These are phyloP conservation scores for Holothuria scabra DNA, from an alignment of 53 echinoderm and acorn worm genomes.

Conservation along the genomic window DNA sequence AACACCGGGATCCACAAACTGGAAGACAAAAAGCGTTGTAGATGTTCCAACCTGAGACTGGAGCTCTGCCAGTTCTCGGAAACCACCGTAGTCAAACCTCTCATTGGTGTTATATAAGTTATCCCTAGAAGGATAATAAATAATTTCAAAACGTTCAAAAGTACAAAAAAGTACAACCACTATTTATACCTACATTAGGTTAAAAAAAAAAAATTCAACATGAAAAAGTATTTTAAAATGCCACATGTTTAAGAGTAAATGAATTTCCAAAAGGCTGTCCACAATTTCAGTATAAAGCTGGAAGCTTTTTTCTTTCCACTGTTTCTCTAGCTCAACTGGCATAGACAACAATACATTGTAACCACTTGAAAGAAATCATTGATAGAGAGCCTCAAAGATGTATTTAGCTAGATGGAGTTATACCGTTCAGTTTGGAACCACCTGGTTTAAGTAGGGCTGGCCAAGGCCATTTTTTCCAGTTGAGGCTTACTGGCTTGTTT, in stretches of 20 bases:
- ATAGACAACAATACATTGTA: too few species aligned
- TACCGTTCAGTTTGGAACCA: too few species aligned
- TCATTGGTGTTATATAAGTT: conserved; percentile 98
- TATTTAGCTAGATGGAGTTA: too few species aligned
- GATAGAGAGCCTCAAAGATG: too few species aligned
- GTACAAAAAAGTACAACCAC: background rate
- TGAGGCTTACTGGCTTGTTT: too few species aligned
- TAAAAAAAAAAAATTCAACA: background rate
- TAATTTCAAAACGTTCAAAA: background rate
- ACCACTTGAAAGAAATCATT: too few species aligned
- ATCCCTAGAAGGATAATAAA: conserved; percentile 55
- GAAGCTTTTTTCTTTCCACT: too few species aligned
- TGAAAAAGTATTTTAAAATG: background rate
- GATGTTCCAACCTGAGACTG: conserved; percentile 84
- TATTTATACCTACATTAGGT: background rate
- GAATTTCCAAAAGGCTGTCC: too few species aligned
- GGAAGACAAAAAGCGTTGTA: conserved; percentile 92
- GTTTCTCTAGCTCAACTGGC: too few species aligned
- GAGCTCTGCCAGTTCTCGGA: conserved; percentile 89
- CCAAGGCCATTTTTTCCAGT: too few species aligned
- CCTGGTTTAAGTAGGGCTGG: too few species aligned
- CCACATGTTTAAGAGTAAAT: background rate
- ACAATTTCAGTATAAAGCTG: too few species aligned
- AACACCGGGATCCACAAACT: conserved; percentile 91
- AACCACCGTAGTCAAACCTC: conserved; percentile 98